Evolutionary conservation across 2,113 vertebrate genomes (phyloP), one percentile per base, ranked within the genome.

Genomic region (Siniperca chuatsi): DNA sequence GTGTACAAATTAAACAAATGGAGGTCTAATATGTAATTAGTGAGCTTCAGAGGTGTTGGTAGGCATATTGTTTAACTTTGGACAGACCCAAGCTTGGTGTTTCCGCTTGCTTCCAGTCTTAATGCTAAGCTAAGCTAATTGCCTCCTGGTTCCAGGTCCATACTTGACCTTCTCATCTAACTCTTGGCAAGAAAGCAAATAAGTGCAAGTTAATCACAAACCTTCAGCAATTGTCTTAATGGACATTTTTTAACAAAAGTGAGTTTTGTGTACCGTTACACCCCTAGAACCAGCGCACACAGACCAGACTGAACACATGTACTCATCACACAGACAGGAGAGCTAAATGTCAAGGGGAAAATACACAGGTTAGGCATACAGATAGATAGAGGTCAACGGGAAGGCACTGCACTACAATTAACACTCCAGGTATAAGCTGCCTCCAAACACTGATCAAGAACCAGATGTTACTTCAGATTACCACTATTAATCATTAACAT

Each of bases 271-370:
- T 88, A 91, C 87, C 68, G 78, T 89, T 82, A 71, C 90, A 93
- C 89, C 86, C 89, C 86, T 62, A 61, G 35, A 78, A 79, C 72
- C 58, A 77, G 69, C 57, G 78, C 76, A 92, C 86, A 89, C 42
- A 86, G 64, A 91, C 35, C 87, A 92, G 50, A 83, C 79, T 87
- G 70, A 21, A 84, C 79, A 95, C 86, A 78, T 80, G 75, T 78
- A 93, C 74, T 90, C 91, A 90, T 87, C 90, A 93, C 90, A 93
- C 76, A 94, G 81, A 95, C 92, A 94, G 82, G 84, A 84, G 75
- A 79, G 83, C 76, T 89, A 71, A 60, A 88, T 25, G n/a, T 89
- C 72, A 76, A 78, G 60, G 69, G 73, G 76, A 82, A 72, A 83
- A 88, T 65, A 87, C 81, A 87, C n/a, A 88, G 79, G 90, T 93